A percentile compares a stretch with the other conserved stretches of the same genome.
Conservation (phyloP, 1,140 invertebrate species). For the Formica exsecta region DNA sequence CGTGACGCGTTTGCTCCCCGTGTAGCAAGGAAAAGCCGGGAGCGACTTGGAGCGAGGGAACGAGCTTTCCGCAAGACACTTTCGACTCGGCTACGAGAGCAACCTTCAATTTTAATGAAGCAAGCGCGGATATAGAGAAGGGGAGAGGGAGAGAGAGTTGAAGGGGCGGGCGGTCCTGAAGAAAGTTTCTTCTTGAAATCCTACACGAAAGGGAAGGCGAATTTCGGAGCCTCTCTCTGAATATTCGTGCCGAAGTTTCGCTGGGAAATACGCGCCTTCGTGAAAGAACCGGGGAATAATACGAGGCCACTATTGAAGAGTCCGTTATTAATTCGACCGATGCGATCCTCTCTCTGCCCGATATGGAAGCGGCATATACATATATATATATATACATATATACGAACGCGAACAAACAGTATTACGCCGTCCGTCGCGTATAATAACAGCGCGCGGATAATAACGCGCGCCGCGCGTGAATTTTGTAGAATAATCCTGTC, state of each 20-base stretch:
- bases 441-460: conserved; percentile 56
- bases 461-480: conserved; percentile 51
- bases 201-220: not conserved
- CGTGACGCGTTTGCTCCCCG: conserved; percentile 34
- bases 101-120: conserved; percentile 78
- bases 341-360: conserved; percentile 14
- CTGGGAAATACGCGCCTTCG: conserved; percentile 27
- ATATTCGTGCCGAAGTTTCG: conserved; percentile 70
- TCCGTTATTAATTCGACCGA: conserved; percentile 54
- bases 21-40: not conserved
- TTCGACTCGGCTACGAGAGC: conserved; percentile 69
- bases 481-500: conserved; percentile 59
- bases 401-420: conserved; percentile 22
- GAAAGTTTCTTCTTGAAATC: conserved; percentile 71
- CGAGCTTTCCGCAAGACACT: conserved; percentile 64
- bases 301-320: conserved; percentile 41
- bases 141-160: not conserved
- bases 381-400: not conserved
- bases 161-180: conserved; percentile 22
- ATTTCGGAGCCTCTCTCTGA: conserved; percentile 65
- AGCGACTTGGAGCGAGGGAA: not conserved
- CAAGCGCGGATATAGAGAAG: conserved; percentile 41
- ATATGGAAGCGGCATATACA: conserved; percentile 4
- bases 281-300: conserved; percentile 48
- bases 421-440: conserved; percentile 44